These are phyloP conservation scores for Fregetta grallaria DNA, from an alignment of 2,113 vertebrate genomes.

Conservation along the genomic window DNA sequence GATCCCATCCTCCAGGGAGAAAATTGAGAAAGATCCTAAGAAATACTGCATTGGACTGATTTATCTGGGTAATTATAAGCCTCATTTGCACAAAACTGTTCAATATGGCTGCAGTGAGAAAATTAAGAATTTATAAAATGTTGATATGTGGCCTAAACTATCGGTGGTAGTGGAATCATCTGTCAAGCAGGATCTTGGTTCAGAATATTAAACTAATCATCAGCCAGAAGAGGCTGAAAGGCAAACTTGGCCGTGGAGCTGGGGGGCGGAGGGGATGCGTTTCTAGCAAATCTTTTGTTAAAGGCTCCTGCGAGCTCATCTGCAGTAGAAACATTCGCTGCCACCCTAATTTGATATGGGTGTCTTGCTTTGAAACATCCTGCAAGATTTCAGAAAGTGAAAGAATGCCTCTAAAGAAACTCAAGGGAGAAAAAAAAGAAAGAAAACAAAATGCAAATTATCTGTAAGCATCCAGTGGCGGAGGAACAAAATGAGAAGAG, in stretches of 20 bases:
- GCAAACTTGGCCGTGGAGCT: background rate
- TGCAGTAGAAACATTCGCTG: background rate
- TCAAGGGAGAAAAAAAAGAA: background rate
- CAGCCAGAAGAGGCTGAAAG: constrained; percentile 1
- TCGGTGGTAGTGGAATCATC: constrained; percentile 10
- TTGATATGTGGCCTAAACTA: constrained; percentile 58
- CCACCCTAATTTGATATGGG: background rate
- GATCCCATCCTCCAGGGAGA: constrained; percentile 71
- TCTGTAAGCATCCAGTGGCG: background rate
- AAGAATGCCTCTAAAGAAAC: background rate
- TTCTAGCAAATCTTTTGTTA: background rate
- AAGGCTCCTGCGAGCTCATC: background rate
- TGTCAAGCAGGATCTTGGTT: constrained; percentile 21
- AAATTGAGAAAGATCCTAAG: constrained; percentile 73
- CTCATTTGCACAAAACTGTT: constrained; percentile 67
- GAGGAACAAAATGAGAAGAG: background rate
- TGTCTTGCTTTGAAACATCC: background rate
- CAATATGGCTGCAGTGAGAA: constrained; percentile 59
- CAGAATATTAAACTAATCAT: constrained; percentile 35
- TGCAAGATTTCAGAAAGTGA: background rate
- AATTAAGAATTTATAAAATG: constrained; percentile 71
- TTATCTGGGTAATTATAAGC: constrained; percentile 77
- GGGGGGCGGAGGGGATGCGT: background rate
- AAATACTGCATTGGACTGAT: constrained; percentile 71
- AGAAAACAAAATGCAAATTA: background rate